A percentile compares a stretch with the other conserved stretches of the same genome.
Evolutionary conservation across 1,140 invertebrate genomes (phyloP).

Genomic region (Drosophila albomicans): DNA sequence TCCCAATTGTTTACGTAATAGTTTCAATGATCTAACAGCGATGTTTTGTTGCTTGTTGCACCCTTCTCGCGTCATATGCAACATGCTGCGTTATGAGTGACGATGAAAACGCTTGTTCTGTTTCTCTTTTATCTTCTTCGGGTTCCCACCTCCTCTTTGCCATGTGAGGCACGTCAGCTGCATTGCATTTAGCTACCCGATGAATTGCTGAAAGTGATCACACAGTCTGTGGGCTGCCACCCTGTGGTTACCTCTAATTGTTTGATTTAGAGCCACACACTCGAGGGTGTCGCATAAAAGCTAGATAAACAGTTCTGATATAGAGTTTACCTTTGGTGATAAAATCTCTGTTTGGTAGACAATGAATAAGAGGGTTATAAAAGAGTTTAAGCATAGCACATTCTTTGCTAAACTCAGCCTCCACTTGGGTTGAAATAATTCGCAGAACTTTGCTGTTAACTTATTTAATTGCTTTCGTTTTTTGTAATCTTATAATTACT

Average conservation of each 20-base stretch:
- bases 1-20: slow-evolving; percentile 61
- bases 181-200: slow-evolving; percentile 22
- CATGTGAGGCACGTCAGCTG: slow-evolving; percentile 61
- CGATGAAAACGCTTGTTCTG: slow-evolving; percentile 8
- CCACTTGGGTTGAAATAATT: no score
- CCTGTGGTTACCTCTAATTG: slow-evolving; percentile 58
- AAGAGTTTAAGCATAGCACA: background rate
- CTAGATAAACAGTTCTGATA: slow-evolving; percentile 33
- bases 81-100: slow-evolving; percentile 32
- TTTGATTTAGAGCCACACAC: slow-evolving; percentile 38
- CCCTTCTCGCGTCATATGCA: slow-evolving; percentile 28
- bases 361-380: background rate
- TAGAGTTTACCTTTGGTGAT: slow-evolving; percentile 21
- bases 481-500: no score
- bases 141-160: background rate
- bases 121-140: slow-evolving; percentile 12
- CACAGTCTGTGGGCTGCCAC: slow-evolving; percentile 30
- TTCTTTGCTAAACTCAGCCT: background rate
- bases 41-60: slow-evolving; percentile 15
- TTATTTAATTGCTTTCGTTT: no score
- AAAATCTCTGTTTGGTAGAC: background rate
- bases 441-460: background rate
- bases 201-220: slow-evolving; percentile 29
- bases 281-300: slow-evolving; percentile 19
- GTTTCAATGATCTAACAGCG: slow-evolving; percentile 55